These are phyloP conservation scores for Tetrax tetrax DNA, from an alignment of 2,113 vertebrate species.

Conservation along the genomic window DNA sequence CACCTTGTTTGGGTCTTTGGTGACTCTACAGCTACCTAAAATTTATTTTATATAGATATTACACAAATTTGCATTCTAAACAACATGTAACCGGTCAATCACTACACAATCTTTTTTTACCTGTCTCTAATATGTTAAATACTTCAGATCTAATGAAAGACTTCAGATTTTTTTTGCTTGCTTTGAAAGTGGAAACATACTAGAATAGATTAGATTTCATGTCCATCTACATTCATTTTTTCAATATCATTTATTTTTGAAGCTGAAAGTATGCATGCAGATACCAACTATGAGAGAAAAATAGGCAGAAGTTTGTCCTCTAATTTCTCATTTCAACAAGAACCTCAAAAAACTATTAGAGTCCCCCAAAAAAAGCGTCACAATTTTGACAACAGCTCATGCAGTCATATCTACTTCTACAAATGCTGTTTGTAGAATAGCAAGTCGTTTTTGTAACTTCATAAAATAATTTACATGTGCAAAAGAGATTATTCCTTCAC, in stretches of 20 bases:
- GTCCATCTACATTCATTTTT: not conserved
- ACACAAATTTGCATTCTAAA: not conserved
- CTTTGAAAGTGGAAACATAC: not conserved
- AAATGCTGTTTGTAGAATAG: not conserved
- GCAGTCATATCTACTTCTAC: not conserved
- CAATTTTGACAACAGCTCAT: not conserved
- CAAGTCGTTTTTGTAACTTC: not conserved
- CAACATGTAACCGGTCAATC: not conserved
- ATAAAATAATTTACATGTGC: not conserved
- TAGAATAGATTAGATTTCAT: not conserved
- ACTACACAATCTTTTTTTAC: not conserved
- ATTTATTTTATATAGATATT: not conserved
- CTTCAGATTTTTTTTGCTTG: not conserved
- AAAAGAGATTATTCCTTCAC: not conserved
- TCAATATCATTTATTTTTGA: not conserved
- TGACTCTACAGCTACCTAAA: not conserved
- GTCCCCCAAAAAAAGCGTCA: too few species aligned
- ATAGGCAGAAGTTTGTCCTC: not conserved
- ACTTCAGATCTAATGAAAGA: not conserved
- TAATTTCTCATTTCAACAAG: not conserved
- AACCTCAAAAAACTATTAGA: not conserved
- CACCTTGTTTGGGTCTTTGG: not conserved
- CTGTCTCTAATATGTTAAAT: not conserved
- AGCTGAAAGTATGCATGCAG: fast-evolving
- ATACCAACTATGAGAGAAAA: not conserved